phyloP scores from a whole-genome alignment of 1,140 invertebrate species.

The Leptinotarsa defecta region DNA sequence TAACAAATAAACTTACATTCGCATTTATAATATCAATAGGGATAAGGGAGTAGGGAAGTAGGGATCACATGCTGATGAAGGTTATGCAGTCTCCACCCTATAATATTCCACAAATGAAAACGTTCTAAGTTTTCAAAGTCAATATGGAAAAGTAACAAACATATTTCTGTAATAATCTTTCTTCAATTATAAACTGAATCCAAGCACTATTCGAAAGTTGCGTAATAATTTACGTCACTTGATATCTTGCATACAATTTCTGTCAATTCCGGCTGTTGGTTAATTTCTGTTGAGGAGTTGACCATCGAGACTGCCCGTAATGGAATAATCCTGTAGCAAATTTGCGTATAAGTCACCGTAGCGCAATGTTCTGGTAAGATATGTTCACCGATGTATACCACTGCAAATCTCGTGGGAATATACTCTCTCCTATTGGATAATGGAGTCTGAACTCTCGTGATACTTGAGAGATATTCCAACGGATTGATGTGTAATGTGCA shows the following conservation, averaged over 20 bases:
- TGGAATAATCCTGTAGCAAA: constrained; percentile 22
- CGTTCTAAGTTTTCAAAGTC: too few relatives aligned
- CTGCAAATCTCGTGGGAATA: not conserved
- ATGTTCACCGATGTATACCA: constrained; percentile 9
- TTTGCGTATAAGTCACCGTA: constrained; percentile 13
- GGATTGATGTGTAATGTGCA: not conserved
- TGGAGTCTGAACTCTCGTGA: not conserved
- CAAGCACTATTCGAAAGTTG: too few relatives aligned
- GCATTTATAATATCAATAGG: too few relatives aligned
- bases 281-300: constrained; percentile 12
- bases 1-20: too few relatives aligned
- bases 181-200: too few relatives aligned
- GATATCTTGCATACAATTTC: not conserved
- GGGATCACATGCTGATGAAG: too few relatives aligned
- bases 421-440: not conserved
- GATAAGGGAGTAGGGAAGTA: too few relatives aligned
- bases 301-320: not conserved
- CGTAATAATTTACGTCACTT: not conserved
- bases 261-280: not conserved
- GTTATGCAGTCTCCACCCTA: too few relatives aligned
- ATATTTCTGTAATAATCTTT: too few relatives aligned
- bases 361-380: not conserved
- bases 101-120: too few relatives aligned
- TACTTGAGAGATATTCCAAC: not conserved
- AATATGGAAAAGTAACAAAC: too few relatives aligned